phyloP scores from a whole-genome alignment of 1,140 invertebrate species.

The Episyrphus balteatus region DNA sequence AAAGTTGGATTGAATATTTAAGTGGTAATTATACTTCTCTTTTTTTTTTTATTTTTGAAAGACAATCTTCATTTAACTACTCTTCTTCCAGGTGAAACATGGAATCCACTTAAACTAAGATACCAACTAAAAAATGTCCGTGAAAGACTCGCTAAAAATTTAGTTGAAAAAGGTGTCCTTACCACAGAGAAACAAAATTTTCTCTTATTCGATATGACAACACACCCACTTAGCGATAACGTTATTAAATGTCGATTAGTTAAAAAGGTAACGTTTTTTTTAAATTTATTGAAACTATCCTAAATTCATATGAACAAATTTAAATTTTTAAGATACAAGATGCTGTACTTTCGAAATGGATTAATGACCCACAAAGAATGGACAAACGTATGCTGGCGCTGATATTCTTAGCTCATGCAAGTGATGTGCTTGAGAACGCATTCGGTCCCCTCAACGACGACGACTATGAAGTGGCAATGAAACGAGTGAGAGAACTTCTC shows the following conservation, averaged over 20 bases:
- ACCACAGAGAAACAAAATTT: slow-evolving; percentile 99
- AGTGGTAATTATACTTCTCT: slow-evolving; percentile 60
- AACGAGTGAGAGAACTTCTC: slow-evolving; percentile 85
- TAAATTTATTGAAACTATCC: background rate
- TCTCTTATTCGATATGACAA: slow-evolving; percentile 99
- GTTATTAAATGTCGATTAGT: slow-evolving; percentile 92
- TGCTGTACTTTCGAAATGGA: slow-evolving; percentile 89
- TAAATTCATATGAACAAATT: slow-evolving; percentile 2
- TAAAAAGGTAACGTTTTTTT: slow-evolving; percentile 76
- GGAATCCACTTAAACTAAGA: slow-evolving; percentile 97
- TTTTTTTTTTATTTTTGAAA: slow-evolving; percentile 9
- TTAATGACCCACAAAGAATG: slow-evolving; percentile 96
- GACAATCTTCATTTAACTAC: slow-evolving; percentile 6
- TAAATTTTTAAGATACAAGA: slow-evolving; percentile 74
- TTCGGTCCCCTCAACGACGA: slow-evolving; percentile 97
- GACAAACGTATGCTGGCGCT: slow-evolving; percentile 87
- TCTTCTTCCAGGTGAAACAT: slow-evolving; percentile 81
- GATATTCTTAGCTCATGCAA: slow-evolving; percentile 91
- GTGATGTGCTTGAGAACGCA: slow-evolving; percentile 99
- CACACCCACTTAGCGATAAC: slow-evolving; percentile 95
- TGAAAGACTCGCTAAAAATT: slow-evolving; percentile 96
- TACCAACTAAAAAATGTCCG: slow-evolving; percentile 98
- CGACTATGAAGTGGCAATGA: slow-evolving; percentile 97
- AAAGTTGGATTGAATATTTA: slow-evolving; percentile 99
- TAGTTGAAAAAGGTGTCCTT: slow-evolving; percentile 99